These are phyloP conservation scores for Calliopum simillimum DNA, from an alignment of 2,888 invertebrate species.

Conservation along the genomic window DNA sequence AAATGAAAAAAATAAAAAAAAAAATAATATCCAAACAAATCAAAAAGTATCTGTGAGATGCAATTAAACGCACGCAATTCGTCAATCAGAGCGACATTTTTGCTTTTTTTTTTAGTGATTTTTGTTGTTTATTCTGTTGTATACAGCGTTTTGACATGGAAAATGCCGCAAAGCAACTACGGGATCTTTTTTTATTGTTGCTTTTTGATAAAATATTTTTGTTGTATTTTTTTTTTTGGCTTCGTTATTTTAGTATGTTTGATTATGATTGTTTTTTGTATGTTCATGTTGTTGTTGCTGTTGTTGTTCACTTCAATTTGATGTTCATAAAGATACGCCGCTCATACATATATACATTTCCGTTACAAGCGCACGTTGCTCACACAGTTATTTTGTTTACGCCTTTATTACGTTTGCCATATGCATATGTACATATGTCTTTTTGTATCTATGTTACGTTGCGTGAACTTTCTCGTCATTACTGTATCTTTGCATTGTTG, in stretches of 20 bases:
- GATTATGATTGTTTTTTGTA: not conserved
- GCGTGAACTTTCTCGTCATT: constrained; percentile 29
- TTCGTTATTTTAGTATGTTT: constrained; percentile 5
- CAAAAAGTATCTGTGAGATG: constrained; percentile 54
- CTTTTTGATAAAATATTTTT: not conserved
- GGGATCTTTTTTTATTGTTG: not conserved
- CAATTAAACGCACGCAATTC: constrained; percentile 67
- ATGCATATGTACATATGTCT: constrained; percentile 13
- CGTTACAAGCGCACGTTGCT: constrained; percentile 9
- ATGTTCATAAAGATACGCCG: constrained; percentile 1
- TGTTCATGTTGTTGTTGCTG: not conserved
- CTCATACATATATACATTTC: constrained; percentile 9
- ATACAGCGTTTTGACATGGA: constrained; percentile 22
- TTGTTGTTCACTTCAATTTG: not conserved
- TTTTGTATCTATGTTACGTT: not conserved
- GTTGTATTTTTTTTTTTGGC: not conserved
- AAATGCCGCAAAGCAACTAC: constrained; percentile 26
- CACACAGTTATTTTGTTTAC: constrained; percentile 7
- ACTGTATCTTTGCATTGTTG: not conserved
- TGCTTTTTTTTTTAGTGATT: constrained; percentile 55
- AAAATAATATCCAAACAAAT: too few relatives aligned
- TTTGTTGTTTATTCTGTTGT: constrained; percentile 50
- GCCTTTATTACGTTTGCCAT: constrained; percentile 22
- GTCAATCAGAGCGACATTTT: constrained; percentile 66
- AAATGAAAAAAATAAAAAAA: constrained; percentile 46